Percentiles rank a stretch among this genome's conserved stretches.
These are phyloP conservation scores for Tipula unca DNA, from an alignment of 2,888 invertebrate species.

Conservation along the genomic window DNA sequence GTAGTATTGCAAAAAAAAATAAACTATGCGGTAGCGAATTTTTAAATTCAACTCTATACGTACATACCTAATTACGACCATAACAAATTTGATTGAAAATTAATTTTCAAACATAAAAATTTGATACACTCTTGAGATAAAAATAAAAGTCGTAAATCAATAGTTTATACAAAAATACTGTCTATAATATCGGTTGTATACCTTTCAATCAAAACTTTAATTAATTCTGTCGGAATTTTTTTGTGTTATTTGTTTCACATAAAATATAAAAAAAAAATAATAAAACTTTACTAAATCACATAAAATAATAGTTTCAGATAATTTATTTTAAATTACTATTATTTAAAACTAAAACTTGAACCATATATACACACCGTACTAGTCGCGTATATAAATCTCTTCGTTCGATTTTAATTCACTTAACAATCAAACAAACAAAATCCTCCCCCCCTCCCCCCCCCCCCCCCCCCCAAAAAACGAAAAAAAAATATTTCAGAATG, in stretches of 20 bases:
- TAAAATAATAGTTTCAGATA: too few species aligned
- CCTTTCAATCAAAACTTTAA: not conserved
- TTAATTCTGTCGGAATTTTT: not conserved
- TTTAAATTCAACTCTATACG: not conserved
- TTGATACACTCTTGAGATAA: not conserved
- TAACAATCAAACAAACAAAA: not conserved
- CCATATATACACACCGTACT: not conserved
- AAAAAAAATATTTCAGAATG: not conserved
- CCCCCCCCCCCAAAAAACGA: too few species aligned
- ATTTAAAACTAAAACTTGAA: not conserved
- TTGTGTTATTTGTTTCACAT: not conserved
- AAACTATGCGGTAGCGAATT: not conserved
- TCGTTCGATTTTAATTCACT: not conserved
- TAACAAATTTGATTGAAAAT: not conserved
- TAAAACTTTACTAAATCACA: not conserved
- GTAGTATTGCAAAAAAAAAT: not conserved
- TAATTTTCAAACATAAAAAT: not conserved
- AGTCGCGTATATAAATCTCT: not conserved
- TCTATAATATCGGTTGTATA: not conserved
- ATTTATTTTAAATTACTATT: too few species aligned
- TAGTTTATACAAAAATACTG: not conserved
- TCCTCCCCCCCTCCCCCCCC: too few species aligned
- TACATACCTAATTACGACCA: not conserved
- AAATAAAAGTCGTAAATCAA: not conserved
- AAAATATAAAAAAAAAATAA: not conserved